Evolutionary conservation across 1,140 invertebrate species (phyloP).

Genomic region (Sweltsa coloradensis): DNA sequence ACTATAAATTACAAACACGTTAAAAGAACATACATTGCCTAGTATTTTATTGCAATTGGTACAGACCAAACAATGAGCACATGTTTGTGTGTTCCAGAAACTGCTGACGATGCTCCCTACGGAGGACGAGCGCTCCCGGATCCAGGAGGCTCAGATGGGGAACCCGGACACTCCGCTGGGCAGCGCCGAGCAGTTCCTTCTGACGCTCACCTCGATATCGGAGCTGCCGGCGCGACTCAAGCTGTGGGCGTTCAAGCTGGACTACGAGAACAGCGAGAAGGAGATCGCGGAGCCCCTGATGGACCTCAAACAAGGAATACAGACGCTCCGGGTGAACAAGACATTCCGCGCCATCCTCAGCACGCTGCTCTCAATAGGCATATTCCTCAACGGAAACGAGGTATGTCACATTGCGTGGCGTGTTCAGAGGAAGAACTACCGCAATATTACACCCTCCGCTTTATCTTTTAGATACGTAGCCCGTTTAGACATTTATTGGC

Average conservation of each 20-base stretch:
- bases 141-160: conserved; percentile 86
- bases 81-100: no score
- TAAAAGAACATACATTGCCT: no score
- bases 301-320: conserved; percentile 95
- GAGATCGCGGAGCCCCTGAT: conserved; percentile 97
- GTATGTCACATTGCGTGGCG: no score
- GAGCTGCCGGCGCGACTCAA: conserved; percentile 89
- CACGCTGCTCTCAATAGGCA: conserved; percentile 87
- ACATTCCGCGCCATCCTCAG: conserved; percentile 92
- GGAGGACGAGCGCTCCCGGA: conserved; percentile 91
- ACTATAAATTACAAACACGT: no score
- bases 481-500: no score
- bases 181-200: conserved; percentile 94
- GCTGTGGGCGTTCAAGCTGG: conserved; percentile 96
- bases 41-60: no score
- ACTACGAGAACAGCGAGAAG: conserved; percentile 93
- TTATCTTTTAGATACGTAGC: no score
- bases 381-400: conserved; percentile 91
- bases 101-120: conserved; percentile 94
- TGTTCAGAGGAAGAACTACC: no score
- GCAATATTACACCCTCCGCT: no score
- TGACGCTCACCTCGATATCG: conserved; percentile 90
- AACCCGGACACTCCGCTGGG: conserved; percentile 94
- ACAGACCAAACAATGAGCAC: no score
- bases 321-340: conserved; percentile 76